Evolutionary conservation across 2,888 invertebrate species (phyloP), one percentile per base, ranked within the genome.

Genomic region (Chironomus tentans): DNA sequence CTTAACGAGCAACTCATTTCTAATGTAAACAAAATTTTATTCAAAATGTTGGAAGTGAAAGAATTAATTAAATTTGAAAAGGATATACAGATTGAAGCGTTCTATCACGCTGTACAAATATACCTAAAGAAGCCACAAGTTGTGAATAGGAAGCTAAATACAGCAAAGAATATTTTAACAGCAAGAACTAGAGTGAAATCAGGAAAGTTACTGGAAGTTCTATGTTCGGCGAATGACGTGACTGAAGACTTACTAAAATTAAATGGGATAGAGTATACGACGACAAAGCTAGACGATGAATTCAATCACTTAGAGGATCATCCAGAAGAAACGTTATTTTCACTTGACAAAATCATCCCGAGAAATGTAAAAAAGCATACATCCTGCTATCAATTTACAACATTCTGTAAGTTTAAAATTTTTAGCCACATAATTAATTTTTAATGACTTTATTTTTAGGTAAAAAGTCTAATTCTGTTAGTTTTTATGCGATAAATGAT

Each of bases 91-190:
- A 18, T 18, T 7, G n/a, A 50, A 1, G 18, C 47, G 5, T 72
- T 72, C 18, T 72, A 72, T 72, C 72, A 86, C 77, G 85, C 89
- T 1, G 82, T 91, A 73, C 81, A 84, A 72, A 86, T 93, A 78
- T 88, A 91, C 81, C 81, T 90, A 77, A 85, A 84, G 76, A 90
- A 90, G 81, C 90, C 92, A 72, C 91, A 92, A 81, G 86, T 91
- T 76, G 84, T 92, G 5, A 92, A 93, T 82, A 89, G 90, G 79
- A 88, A 90, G 81, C 84, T 93, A 80, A 74, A 68, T 22, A 46
- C 46, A 18, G 2, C 68, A 47, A 15, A 10, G 24, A 74, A 74
- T 46, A 38, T 72, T 15, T 4, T 15, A 13, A 62, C 15, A 13
- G 13, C 22, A 10, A 68, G 46, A 65, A 3, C 22, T 15, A 71